Evolutionary conservation across 2,888 invertebrate species (phyloP).

Genomic region (Drosophila subsilvestris): DNA sequence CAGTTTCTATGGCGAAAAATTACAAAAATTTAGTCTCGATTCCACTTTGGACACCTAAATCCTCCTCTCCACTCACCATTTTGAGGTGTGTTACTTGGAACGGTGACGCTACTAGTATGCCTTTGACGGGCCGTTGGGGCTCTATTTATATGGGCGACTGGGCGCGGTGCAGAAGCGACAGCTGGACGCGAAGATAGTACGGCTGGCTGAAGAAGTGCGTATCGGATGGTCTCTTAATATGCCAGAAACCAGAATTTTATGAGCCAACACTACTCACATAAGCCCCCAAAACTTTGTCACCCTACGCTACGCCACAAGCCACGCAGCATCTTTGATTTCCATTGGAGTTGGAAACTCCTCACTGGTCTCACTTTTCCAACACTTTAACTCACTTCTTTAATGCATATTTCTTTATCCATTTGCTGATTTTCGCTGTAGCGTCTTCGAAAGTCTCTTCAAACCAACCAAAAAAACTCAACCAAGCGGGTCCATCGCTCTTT

Average conservation of each 20-base stretch:
- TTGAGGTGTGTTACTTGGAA: slow-evolving; percentile 62
- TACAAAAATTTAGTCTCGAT: slow-evolving; percentile 28
- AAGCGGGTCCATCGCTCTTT: slow-evolving; percentile 9
- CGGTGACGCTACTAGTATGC: slow-evolving; percentile 58
- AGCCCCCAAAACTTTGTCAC: slow-evolving; percentile 50
- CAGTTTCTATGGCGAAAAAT: slow-evolving; percentile 64
- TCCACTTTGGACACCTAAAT: no score
- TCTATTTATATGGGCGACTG: slow-evolving; percentile 65
- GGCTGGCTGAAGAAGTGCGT: slow-evolving; percentile 57
- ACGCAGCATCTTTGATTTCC: background rate
- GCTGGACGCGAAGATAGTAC: slow-evolving; percentile 24
- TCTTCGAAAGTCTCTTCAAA: slow-evolving; percentile 18
- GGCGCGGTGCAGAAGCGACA: slow-evolving; percentile 35
- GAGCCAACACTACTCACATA: slow-evolving; percentile 41
- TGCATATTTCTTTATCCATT: background rate
- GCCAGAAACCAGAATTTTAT: slow-evolving; percentile 76
- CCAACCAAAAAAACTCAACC: slow-evolving; percentile 5
- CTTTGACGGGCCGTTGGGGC: slow-evolving; percentile 8
- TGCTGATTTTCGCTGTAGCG: slow-evolving; percentile 12
- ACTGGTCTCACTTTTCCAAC: background rate
- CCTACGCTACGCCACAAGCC: slow-evolving; percentile 20
- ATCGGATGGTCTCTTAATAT: slow-evolving; percentile 75
- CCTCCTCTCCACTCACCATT: slow-evolving; percentile 56
- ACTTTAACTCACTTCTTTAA: background rate
- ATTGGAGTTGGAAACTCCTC: background rate